Evolutionary conservation across 2,888 invertebrate species (phyloP).

Genomic region (Lycia hirtaria): DNA sequence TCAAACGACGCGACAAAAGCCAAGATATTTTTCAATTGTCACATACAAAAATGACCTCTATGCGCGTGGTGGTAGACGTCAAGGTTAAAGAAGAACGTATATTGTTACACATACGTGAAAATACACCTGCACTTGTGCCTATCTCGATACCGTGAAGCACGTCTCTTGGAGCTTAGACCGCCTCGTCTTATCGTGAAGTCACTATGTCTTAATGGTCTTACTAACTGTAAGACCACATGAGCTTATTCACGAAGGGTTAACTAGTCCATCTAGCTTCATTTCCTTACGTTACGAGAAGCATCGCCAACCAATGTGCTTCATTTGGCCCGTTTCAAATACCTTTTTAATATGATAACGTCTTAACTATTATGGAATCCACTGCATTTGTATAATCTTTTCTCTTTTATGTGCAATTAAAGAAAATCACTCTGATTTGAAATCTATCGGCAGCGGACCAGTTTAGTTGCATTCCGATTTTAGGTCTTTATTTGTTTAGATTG

Average conservation of each 20-base stretch:
- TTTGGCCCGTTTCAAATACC: conserved; percentile 12
- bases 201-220: conserved; percentile 72
- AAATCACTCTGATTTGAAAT: conserved; percentile 28
- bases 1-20: conserved; percentile 46
- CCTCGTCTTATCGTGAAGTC: conserved; percentile 66
- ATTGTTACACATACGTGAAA: conserved; percentile 64
- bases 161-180: conserved; percentile 64
- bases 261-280: conserved; percentile 40
- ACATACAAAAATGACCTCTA: conserved; percentile 46
- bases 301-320: conserved; percentile 17
- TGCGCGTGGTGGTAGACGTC: conserved; percentile 35
- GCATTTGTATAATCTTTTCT: conserved; percentile 22
- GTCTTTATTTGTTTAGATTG: conserved; percentile 37
- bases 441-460: conserved; percentile 34
- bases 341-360: conserved; percentile 26
- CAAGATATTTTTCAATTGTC: conserved; percentile 17
- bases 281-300: conserved; percentile 19
- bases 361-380: conserved; percentile 27
- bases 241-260: conserved; percentile 63
- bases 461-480: conserved; percentile 34
- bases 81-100: conserved; percentile 34
- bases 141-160: conserved; percentile 79
- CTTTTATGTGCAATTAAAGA: conserved; percentile 37
- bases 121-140: conserved; percentile 68
- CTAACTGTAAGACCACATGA: conserved; percentile 72